Conservation (phyloP, 2,888 invertebrate species). For the Cerastis leucographa region DNA sequence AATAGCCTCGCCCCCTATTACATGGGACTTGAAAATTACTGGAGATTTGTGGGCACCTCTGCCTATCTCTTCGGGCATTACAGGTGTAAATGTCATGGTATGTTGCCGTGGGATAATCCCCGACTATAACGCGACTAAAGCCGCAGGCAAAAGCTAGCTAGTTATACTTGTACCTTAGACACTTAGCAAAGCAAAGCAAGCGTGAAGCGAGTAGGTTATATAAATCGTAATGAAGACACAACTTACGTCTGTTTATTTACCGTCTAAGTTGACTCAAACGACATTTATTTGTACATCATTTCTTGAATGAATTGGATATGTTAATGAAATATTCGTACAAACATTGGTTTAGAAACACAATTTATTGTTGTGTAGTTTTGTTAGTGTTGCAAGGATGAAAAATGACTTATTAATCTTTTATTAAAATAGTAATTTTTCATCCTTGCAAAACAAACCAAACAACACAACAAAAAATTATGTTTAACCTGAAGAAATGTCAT, state of each 20-base stretch:
- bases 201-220: conserved; percentile 14
- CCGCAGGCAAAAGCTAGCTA: not conserved
- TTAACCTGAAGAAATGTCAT: too few species aligned
- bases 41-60: too few species aligned
- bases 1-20: too few species aligned
- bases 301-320: conserved; percentile 38
- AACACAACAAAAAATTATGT: too few species aligned
- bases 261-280: conserved; percentile 34
- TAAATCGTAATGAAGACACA: conserved; percentile 47
- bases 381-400: not conserved
- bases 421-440: too few species aligned
- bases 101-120: too few species aligned
- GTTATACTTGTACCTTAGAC: not conserved
- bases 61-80: too few species aligned
- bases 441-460: too few species aligned
- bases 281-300: conserved; percentile 52
- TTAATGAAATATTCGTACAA: conserved; percentile 42
- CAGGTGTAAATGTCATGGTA: too few species aligned
- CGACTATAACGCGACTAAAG: not conserved
- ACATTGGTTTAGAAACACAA: conserved; percentile 30
- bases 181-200: conserved; percentile 11
- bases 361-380: conserved; percentile 8
- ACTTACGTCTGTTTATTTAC: conserved; percentile 33
- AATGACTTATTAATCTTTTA: not conserved
- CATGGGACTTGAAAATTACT: too few species aligned